Base-by-base conservation (phyloP, 2,113 vertebrate genomes). In the Zeus faber region DNA sequence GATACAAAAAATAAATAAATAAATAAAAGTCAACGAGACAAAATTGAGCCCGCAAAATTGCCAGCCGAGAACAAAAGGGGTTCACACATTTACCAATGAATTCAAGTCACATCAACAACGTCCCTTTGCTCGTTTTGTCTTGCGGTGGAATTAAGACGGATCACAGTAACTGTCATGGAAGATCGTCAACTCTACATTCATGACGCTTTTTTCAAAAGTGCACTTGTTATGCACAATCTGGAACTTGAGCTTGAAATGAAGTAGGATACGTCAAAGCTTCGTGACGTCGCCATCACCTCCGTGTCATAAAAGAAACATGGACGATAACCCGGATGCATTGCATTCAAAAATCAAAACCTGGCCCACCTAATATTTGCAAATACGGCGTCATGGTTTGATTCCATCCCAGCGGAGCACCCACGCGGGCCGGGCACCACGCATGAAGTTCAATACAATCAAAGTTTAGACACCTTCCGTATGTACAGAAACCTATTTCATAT, bases 171-270 rank as follows among this genome's bases (percentile, higher is more conserved):
- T 16, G 46, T 11, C 46, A 51, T 47, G 24, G 23, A 49, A 71
- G 62, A 61, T 59, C 54, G 70, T 43, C 69, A 70, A 60, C 70
- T 76, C 71, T 85, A 87, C 82, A 88, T 86, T 88, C 87, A 86
- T 76, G 66, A 81, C 16, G 71, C 79, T 80, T 77, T n/a, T n/a
- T 61, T 59, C 43, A 67, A 80, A 86, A 84, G 77, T 82, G 77
- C 84, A 87, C 80, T 86, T 87, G 50, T 50, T 50, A 81, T 80
- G 73, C 82, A 85, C 79, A 82, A 62, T 82, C 74, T 66, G 67
- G 25, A 67, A 69, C 55, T 51, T 20, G 21, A 57, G 49, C 40
- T 52, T 48, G 20, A 62, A 69, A 51, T 60, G 18, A 60, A 60
- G 18, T 21, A 40, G 51, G 53, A 54, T 6, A 52, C 11, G 56